Evolutionary conservation across 1,140 invertebrate species (phyloP).

Genomic region (Leptinotarsa undecemlineata): DNA sequence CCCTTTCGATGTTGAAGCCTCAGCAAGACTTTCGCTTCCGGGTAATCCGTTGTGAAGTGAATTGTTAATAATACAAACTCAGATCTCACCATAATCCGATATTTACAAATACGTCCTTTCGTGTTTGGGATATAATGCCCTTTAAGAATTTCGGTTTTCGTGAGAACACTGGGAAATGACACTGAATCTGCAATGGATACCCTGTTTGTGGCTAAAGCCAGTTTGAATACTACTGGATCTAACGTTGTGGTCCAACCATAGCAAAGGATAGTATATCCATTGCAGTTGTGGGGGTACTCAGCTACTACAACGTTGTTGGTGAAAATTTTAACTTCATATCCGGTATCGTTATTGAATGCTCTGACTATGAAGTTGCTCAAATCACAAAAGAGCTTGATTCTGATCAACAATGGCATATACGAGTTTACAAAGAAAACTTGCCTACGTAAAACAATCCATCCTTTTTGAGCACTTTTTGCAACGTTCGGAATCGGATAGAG

Average conservation of each 20-base stretch:
- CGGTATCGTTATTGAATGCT: conserved; percentile 52
- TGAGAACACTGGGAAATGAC: not conserved
- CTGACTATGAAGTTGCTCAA: conserved; percentile 44
- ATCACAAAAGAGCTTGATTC: conserved; percentile 45
- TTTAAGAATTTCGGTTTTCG: conserved; percentile 5
- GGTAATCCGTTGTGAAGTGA: conserved; percentile 27
- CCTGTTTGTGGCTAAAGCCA: conserved; percentile 39
- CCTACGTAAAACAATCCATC: conserved; percentile 37
- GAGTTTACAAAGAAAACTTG: conserved; percentile 36
- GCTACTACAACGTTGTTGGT: conserved; percentile 41
- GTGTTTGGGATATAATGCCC: conserved; percentile 33
- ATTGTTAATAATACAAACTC: conserved; percentile 15
- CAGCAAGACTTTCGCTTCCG: conserved; percentile 20
- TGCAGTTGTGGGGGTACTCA: conserved; percentile 38
- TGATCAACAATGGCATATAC: conserved; percentile 36
- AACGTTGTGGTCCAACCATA: conserved; percentile 47
- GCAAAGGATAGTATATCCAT: conserved; percentile 53
- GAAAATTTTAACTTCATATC: conserved; percentile 43
- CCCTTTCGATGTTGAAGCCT: conserved; percentile 19
- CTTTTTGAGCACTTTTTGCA: not conserved
- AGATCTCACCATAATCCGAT: conserved; percentile 2
- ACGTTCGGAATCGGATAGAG: not conserved
- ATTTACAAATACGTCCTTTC: conserved; percentile 26
- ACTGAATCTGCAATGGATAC: conserved; percentile 11
- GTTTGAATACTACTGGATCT: conserved; percentile 44